phyloP scores from a whole-genome alignment of 2,888 invertebrate genomes.

The Entomobrya multifasciata region DNA sequence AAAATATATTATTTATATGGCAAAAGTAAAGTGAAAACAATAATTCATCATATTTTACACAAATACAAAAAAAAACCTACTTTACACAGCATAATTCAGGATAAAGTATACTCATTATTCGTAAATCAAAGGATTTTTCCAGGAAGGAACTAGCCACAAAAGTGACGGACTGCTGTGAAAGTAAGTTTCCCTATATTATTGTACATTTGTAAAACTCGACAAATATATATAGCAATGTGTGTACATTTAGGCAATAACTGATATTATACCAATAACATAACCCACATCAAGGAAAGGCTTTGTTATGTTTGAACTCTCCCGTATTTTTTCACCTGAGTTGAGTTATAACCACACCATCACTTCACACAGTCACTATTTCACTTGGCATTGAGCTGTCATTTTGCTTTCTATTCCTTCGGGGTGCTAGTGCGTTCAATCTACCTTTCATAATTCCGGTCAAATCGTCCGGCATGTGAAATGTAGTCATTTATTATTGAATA shows the following conservation, averaged over 20 bases:
- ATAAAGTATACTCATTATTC: neutral
- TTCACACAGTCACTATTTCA: slow-evolving; percentile 5
- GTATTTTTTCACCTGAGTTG: neutral
- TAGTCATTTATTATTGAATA: slow-evolving; percentile 4
- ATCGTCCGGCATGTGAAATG: too few species aligned
- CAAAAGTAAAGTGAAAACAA: neutral
- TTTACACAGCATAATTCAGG: too few species aligned
- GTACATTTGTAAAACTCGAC: neutral
- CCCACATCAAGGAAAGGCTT: too few species aligned
- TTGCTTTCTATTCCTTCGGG: slow-evolving; percentile 39
- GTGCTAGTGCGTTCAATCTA: slow-evolving; percentile 57
- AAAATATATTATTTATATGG: too few species aligned
- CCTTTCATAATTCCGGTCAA: slow-evolving; percentile 58
- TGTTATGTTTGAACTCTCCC: neutral
- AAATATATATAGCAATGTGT: neutral
- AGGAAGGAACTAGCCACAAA: too few species aligned
- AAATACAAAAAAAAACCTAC: neutral
- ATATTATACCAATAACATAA: neutral
- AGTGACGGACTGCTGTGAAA: too few species aligned
- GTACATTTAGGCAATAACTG: neutral
- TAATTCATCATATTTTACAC: neutral
- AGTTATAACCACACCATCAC: neutral
- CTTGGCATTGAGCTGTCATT: slow-evolving; percentile 64
- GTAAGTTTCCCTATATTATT: neutral
- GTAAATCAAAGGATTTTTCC: too few species aligned